Base-by-base conservation (phyloP, 1,140 invertebrate genomes). In the Tetragonula clypearis region DNA sequence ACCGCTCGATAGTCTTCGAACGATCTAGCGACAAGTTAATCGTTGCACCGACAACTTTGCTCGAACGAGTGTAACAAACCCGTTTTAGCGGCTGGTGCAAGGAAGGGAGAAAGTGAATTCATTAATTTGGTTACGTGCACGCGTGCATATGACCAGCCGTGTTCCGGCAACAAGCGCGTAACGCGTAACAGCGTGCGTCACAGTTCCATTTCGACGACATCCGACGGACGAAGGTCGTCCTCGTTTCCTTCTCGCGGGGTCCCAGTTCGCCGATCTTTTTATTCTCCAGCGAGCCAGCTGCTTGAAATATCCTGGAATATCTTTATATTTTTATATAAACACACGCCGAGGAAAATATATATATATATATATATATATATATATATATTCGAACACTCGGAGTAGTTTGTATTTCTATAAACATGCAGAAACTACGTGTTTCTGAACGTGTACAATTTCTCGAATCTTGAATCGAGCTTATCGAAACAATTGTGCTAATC, bases 81-180 rank as follows among this genome's bases (percentile, higher is more conserved):
- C 17, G 66, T 68, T 30, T 2, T 9, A 30, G 5, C 26, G 26
- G 26, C 6, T 9, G 26, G 11, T 15, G 66, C 11, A 30, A 72
- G 66, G 23, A 41, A 80, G 23, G 30, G n/a, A 60, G 79, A 74
- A 81, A 74, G 56, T n/a, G 79, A 82, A 74, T 65, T 53, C 41
- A 35, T 75, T 82, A 82, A 82, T 82, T 82, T 56, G n/a, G 19
- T 76, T 30, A 60, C 30, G 49, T 56, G 35, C 41, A 75, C 55
- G 56, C 41, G 35, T 17, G 79, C 41, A 49, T 73, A 75, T 65
- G 41, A 75, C 71, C 58, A 15, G 1, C 2, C 21, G 68, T 66
- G 26, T 77, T 83, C 80, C 80, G 72, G 72, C 60, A 75, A 83
- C 73, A 77, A 77, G 73, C 66, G 49, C 60, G 73, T 58, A 68